Evolutionary conservation across 2,888 invertebrate species (phyloP).

Genomic region (Nebria brevicollis): DNA sequence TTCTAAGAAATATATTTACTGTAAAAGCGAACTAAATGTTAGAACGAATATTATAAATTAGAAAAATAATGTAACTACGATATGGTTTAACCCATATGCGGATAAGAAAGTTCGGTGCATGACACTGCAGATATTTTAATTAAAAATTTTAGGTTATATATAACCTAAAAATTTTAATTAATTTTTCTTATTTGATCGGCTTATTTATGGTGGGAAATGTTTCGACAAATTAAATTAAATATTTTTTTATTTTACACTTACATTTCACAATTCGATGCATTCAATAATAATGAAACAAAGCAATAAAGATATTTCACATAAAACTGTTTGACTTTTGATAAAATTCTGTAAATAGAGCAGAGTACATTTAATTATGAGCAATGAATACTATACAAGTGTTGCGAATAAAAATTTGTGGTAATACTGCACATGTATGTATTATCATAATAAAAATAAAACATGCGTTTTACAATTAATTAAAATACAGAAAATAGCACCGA

Average conservation of each 20-base stretch:
- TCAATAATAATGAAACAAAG: slow-evolving; percentile 28
- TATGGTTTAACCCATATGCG: too few species aligned
- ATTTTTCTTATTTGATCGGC: too few species aligned
- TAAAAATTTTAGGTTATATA: too few species aligned
- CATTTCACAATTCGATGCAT: slow-evolving; percentile 43
- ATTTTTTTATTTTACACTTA: slow-evolving; percentile 36
- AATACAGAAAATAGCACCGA: slow-evolving; percentile 39
- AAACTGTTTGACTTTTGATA: slow-evolving; percentile 5
- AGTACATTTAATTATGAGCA: background rate
- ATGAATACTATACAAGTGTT: slow-evolving; percentile 14
- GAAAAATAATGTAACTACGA: too few species aligned
- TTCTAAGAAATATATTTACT: too few species aligned
- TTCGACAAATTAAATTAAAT: slow-evolving; percentile 3
- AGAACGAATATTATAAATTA: too few species aligned
- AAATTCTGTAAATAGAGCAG: background rate
- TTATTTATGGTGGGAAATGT: background rate
- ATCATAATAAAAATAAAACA: slow-evolving; percentile 26
- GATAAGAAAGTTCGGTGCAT: too few species aligned
- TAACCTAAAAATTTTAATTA: too few species aligned
- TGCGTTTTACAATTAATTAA: slow-evolving; percentile 29
- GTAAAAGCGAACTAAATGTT: too few species aligned
- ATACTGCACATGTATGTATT: slow-evolving; percentile 24
- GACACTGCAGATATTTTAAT: too few species aligned
- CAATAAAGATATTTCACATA: slow-evolving; percentile 18
- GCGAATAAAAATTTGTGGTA: slow-evolving; percentile 32